Evolutionary conservation across 37 sponge, comb jelly and placozoan genomes (phyloP).

Genomic region (Diacarnus erythraeanus): DNA sequence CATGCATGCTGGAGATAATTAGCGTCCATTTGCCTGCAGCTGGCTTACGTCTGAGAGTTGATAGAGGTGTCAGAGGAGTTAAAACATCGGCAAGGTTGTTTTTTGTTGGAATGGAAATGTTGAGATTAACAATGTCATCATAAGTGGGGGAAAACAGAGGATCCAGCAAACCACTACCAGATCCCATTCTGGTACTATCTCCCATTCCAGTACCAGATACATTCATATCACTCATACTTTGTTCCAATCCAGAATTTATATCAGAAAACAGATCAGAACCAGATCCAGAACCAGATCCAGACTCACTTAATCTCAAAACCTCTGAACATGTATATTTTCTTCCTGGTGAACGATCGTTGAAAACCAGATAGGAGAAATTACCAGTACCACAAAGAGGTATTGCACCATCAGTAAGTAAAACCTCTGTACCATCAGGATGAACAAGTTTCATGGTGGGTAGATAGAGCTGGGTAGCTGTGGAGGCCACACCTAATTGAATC

Average conservation of each 20-base stretch:
- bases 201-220: conserved; percentile 17
- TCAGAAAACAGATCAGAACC: conserved; percentile 6
- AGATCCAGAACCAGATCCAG: conserved; percentile 22
- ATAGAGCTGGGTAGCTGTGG: conserved; percentile 38
- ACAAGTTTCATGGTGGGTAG: conserved; percentile 68
- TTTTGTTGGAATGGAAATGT: conserved; percentile 65
- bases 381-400: conserved; percentile 71
- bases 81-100: conserved; percentile 56
- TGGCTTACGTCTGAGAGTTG: conserved; percentile 54
- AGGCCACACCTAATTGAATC: conserved; percentile 65
- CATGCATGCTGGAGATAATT: conserved; percentile 9
- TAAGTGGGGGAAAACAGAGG: not conserved
- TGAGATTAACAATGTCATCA: conserved; percentile 32
- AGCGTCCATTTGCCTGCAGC: conserved; percentile 75
- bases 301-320: not conserved
- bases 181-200: conserved; percentile 6
- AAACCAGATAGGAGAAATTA: conserved; percentile 81
- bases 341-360: conserved; percentile 57
- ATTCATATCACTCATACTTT: not conserved
- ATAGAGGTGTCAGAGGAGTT: conserved; percentile 48
- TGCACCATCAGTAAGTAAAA: conserved; percentile 46
- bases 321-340: conserved; percentile 34
- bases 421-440: conserved; percentile 85
- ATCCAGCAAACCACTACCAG: not conserved
- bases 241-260: not conserved